Evolutionary conservation across 2,888 invertebrate species (phyloP).

Genomic region (Cyclophora albipunctata): DNA sequence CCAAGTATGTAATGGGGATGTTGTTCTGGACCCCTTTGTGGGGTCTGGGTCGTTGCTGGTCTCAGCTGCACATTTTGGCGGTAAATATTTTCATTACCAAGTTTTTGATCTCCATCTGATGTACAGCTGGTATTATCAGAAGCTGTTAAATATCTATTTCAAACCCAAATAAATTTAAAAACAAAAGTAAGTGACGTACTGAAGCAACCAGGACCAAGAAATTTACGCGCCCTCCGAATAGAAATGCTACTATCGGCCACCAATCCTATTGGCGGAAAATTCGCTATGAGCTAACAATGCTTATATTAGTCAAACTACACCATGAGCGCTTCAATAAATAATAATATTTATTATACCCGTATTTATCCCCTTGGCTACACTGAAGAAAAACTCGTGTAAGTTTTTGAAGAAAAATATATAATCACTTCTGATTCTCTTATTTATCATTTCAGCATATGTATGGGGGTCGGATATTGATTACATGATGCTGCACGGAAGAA

Average conservation of each 20-base stretch:
- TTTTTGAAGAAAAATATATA: background rate
- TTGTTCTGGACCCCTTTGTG: slow-evolving; percentile 96
- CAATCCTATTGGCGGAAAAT: too few species aligned
- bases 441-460: slow-evolving; percentile 76
- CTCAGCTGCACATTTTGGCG: slow-evolving; percentile 92
- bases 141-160: background rate
- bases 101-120: background rate
- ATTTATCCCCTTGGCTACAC: too few species aligned
- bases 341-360: too few species aligned
- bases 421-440: background rate
- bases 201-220: too few species aligned
- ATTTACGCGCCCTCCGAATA: too few species aligned
- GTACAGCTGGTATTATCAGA: background rate
- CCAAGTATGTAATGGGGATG: slow-evolving; percentile 78
- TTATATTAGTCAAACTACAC: too few species aligned
- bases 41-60: slow-evolving; percentile 90
- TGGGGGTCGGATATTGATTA: slow-evolving; percentile 96
- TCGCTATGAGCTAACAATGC: too few species aligned
- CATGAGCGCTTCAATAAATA: too few species aligned
- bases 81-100: slow-evolving; percentile 24
- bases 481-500: slow-evolving; percentile 92
- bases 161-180: too few species aligned
- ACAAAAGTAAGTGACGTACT: too few species aligned
- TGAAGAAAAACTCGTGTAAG: too few species aligned
- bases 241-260: too few species aligned